Conservation (phyloP, 2,888 invertebrate species). For the Noctua janthe region DNA sequence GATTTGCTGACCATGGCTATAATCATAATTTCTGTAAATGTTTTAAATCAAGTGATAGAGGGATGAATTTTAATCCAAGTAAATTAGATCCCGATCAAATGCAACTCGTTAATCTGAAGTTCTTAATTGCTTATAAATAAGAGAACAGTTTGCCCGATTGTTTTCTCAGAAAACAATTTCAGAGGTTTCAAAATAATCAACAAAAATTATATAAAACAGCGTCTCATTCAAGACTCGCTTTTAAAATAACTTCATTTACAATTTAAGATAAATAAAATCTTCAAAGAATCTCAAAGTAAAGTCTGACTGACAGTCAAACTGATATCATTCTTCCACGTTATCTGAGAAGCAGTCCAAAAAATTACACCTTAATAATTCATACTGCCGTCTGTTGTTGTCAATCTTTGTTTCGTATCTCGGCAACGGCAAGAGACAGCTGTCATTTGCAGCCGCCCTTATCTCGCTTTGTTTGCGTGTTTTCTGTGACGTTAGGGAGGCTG, state of each 20-base stretch:
- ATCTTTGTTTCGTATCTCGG: slow-evolving; percentile 69
- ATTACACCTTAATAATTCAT: slow-evolving; percentile 66
- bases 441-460: slow-evolving; percentile 68
- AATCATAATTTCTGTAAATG: background rate
- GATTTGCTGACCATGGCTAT: background rate
- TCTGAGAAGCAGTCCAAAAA: slow-evolving; percentile 62
- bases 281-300: slow-evolving; percentile 51
- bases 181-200: slow-evolving; percentile 1
- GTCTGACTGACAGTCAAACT: slow-evolving; percentile 57
- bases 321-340: slow-evolving; percentile 62
- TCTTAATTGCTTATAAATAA: background rate
- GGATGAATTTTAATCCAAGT: background rate
- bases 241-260: slow-evolving; percentile 13
- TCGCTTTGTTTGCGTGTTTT: slow-evolving; percentile 67
- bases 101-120: background rate
- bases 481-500: slow-evolving; percentile 45
- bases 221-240: background rate
- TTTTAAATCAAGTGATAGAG: background rate
- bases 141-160: background rate
- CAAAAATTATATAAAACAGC: background rate
- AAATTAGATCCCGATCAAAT: background rate
- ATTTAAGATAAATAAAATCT: slow-evolving; percentile 40
- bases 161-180: background rate
- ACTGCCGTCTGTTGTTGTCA: slow-evolving; percentile 64
- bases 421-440: slow-evolving; percentile 70